Evolutionary conservation across 2,888 invertebrate species (phyloP).

Genomic region (Adela reaumurella): DNA sequence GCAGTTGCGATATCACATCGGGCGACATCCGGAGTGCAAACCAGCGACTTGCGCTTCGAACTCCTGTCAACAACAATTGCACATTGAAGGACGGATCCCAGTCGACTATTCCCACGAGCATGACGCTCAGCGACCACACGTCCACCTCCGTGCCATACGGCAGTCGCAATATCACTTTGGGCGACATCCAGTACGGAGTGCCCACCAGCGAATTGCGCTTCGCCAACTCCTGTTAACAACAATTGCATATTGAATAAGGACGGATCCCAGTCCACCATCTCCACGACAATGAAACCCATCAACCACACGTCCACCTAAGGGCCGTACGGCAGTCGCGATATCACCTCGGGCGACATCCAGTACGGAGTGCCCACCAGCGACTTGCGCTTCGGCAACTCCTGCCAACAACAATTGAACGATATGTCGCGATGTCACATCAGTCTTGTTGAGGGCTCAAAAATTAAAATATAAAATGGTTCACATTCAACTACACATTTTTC

Average conservation of each 20-base stretch:
- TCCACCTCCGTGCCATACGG: slow-evolving; percentile 98
- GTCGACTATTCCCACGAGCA: slow-evolving; percentile 99
- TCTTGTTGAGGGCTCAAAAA: neutral
- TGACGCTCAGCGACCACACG: slow-evolving; percentile 92
- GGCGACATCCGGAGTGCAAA: slow-evolving; percentile 99
- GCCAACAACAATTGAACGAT: no score
- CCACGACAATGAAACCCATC: slow-evolving; percentile 96
- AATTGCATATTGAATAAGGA: slow-evolving; percentile 88
- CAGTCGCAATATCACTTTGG: slow-evolving; percentile 91
- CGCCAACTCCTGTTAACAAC: slow-evolving; percentile 69
- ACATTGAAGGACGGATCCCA: slow-evolving; percentile 99
- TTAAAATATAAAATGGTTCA: no score
- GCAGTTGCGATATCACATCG: slow-evolving; percentile 91
- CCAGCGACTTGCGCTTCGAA: slow-evolving; percentile 94
- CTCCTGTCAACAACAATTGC: slow-evolving; percentile 51
- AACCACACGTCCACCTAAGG: slow-evolving; percentile 97
- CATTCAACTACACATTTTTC: no score
- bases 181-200: slow-evolving; percentile 99
- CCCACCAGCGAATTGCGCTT: slow-evolving; percentile 97
- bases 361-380: slow-evolving; percentile 99
- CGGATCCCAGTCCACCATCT: slow-evolving; percentile 99
- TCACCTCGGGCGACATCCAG: slow-evolving; percentile 99
- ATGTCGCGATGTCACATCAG: slow-evolving; percentile 1
- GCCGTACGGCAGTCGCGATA: slow-evolving; percentile 93
- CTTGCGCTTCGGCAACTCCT: slow-evolving; percentile 94